Conservation (phyloP, 2,888 invertebrate genomes). For the Nomada fabriciana region DNA sequence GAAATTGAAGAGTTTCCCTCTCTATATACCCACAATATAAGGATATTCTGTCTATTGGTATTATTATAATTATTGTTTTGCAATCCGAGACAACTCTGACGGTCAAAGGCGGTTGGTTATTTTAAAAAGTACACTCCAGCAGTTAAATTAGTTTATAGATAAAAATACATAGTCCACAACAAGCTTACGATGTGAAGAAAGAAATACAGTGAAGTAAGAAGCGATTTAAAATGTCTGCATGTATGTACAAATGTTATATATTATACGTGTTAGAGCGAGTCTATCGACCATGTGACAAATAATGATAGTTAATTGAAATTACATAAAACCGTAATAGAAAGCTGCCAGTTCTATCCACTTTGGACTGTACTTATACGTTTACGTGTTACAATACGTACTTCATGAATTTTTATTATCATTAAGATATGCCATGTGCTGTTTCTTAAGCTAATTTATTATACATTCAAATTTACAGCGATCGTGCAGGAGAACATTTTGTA, state of each 20-base stretch:
- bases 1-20: no score
- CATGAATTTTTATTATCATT: slow-evolving; percentile 28
- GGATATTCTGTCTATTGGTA: no score
- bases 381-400: not conserved
- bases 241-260: not conserved
- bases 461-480: not conserved
- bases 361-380: not conserved
- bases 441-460: slow-evolving; percentile 17
- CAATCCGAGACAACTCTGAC: no score
- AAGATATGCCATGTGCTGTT: slow-evolving; percentile 3
- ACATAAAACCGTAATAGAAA: slow-evolving; percentile 17
- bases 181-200: no score
- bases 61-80: no score
- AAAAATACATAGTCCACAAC: no score
- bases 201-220: not conserved
- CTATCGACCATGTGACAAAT: not conserved
- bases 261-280: not conserved
- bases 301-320: slow-evolving; percentile 13
- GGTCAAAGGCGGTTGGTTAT: no score
- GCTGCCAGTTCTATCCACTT: not conserved
- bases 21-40: no score
- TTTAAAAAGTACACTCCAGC: no score
- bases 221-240: not conserved
- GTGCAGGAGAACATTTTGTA: not conserved
- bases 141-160: no score